phyloP scores from a whole-genome alignment of 35 echinoderm and acorn worm species.

The Lytechinus pictus region DNA sequence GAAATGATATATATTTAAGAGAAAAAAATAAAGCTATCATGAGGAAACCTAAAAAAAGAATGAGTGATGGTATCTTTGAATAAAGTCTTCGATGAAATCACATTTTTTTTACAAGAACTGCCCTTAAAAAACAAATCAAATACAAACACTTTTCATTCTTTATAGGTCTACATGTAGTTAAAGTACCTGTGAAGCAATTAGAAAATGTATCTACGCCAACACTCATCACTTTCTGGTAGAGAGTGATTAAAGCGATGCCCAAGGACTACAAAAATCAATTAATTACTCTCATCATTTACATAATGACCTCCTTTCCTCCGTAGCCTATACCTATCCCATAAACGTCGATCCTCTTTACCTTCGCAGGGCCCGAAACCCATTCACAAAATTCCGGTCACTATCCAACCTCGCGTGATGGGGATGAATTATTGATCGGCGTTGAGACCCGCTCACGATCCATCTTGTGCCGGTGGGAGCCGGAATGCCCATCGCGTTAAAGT shows the following conservation, averaged over 20 bases:
- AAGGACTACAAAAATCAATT: neutral
- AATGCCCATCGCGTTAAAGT: neutral
- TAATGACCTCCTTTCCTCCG: neutral
- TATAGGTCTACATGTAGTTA: neutral
- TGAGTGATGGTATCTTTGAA: too few relatives aligned
- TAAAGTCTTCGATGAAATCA: too few relatives aligned
- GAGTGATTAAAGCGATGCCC: neutral
- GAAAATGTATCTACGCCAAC: neutral
- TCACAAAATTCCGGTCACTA: constrained; percentile 11
- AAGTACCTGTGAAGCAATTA: neutral
- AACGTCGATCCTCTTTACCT: neutral
- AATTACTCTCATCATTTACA: neutral
- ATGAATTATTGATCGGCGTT: neutral
- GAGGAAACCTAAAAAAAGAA: too few relatives aligned
- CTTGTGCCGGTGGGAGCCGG: neutral
- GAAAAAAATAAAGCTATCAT: too few relatives aligned
- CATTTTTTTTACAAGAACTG: too few relatives aligned
- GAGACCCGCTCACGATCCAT: neutral
- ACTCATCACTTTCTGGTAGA: neutral
- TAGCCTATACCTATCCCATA: neutral
- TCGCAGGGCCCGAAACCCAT: neutral
- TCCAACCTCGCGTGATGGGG: neutral
- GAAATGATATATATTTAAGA: too few relatives aligned
- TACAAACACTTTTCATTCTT: too few relatives aligned
- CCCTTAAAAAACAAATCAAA: too few relatives aligned